Conservation (phyloP, 2,113 vertebrate species). For the Gymnorhina tibicen region DNA sequence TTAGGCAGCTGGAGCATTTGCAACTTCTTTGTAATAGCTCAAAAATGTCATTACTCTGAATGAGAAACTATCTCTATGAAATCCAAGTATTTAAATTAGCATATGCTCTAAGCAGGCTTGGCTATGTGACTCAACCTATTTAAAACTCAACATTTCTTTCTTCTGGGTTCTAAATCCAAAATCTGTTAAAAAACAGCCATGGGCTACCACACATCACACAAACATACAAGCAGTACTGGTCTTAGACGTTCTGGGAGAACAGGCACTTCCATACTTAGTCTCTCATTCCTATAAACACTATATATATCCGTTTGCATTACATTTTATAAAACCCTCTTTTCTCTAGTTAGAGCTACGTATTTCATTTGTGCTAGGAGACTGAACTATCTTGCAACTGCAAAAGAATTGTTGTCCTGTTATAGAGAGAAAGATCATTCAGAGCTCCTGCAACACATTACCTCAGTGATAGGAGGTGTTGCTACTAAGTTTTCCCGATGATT, state of each 20-base stretch:
- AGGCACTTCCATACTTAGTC: not conserved
- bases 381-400: not conserved
- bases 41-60: conserved; percentile 53
- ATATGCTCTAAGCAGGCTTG: conserved; percentile 41
- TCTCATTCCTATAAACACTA: not conserved
- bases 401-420: not conserved
- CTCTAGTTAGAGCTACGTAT: not conserved
- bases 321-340: not conserved
- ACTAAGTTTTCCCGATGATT: not conserved
- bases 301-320: not conserved
- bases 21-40: conserved; percentile 37
- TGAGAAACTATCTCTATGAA: conserved; percentile 35
- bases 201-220: not conserved
- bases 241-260: not conserved
- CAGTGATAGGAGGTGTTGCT: not conserved
- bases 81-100: conserved; percentile 50
- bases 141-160: conserved; percentile 29
- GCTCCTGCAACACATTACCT: not conserved
- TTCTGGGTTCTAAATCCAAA: not conserved
- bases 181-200: not conserved
- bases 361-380: not conserved
- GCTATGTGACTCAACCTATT: conserved; percentile 19
- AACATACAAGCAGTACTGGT: not conserved
- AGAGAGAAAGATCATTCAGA: not conserved
- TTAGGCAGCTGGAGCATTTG: conserved; percentile 51